phyloP scores from a whole-genome alignment of 2,888 invertebrate genomes.

The Dorcus parallelipipedus region DNA sequence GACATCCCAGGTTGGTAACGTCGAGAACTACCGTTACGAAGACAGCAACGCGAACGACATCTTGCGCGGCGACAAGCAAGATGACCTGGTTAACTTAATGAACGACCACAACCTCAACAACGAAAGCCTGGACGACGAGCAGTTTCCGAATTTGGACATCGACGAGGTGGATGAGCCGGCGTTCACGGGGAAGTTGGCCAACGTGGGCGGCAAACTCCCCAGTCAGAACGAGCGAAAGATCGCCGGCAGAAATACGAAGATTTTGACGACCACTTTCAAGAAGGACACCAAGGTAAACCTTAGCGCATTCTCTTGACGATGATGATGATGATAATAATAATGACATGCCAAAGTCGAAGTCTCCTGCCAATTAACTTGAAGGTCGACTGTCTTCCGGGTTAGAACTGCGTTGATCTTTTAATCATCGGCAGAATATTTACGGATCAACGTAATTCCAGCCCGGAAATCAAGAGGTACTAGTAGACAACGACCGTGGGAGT shows the following conservation, averaged over 20 bases:
- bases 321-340: too few species aligned
- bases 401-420: too few species aligned
- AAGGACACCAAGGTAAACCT: slow-evolving; percentile 5
- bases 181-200: slow-evolving; percentile 43
- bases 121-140: slow-evolving; percentile 49
- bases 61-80: slow-evolving; percentile 20
- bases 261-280: neutral
- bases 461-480: too few species aligned
- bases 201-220: slow-evolving; percentile 47
- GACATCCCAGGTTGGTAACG: slow-evolving; percentile 27
- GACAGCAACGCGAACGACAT: slow-evolving; percentile 21
- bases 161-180: slow-evolving; percentile 33
- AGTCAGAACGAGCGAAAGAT: slow-evolving; percentile 35
- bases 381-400: too few species aligned
- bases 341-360: too few species aligned
- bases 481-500: too few species aligned
- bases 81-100: slow-evolving; percentile 46
- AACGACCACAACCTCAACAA: slow-evolving; percentile 44
- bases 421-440: too few species aligned
- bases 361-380: too few species aligned
- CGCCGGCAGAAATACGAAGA: neutral
- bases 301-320: neutral
- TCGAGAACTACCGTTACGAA: slow-evolving; percentile 12
- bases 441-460: too few species aligned
- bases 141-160: slow-evolving; percentile 47